These are phyloP conservation scores for Sylvilagus floridanus DNA, from an alignment of 2,797 vertebrate genomes.

Conservation along the genomic window DNA sequence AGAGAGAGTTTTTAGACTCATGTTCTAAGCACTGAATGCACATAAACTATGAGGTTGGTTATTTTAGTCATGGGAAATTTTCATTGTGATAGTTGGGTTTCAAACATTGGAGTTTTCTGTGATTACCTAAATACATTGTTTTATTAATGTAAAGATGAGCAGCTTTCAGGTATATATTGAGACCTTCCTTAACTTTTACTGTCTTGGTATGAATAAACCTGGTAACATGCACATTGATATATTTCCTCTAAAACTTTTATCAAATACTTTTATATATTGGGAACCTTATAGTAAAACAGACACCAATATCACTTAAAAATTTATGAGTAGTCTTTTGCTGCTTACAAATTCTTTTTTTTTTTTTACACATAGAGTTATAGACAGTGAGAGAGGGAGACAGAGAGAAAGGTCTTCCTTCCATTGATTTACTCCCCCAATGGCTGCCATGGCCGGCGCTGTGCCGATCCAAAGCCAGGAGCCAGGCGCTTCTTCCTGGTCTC, in stretches of 20 bases:
- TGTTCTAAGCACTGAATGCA: neutral
- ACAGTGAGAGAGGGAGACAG: neutral
- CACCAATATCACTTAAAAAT: neutral
- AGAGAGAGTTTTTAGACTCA: neutral
- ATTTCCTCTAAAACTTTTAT: neutral
- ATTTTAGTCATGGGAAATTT: constrained; percentile 27
- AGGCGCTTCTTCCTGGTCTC: no score
- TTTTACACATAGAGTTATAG: no score
- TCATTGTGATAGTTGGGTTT: neutral
- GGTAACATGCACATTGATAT: neutral
- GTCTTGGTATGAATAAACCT: neutral
- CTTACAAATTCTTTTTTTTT: neutral
- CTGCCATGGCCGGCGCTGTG: no score
- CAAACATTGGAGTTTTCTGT: neutral
- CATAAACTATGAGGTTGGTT: neutral
- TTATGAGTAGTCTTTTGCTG: neutral
- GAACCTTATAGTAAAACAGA: neutral
- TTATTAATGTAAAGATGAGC: neutral
- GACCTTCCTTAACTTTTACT: neutral
- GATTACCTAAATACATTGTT: neutral
- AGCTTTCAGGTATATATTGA: neutral
- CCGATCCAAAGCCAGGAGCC: no score
- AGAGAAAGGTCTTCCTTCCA: no score
- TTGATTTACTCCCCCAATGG: no score
- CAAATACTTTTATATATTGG: neutral